phyloP scores from a whole-genome alignment of 2,113 vertebrate genomes.

The Myotis brandtii region DNA sequence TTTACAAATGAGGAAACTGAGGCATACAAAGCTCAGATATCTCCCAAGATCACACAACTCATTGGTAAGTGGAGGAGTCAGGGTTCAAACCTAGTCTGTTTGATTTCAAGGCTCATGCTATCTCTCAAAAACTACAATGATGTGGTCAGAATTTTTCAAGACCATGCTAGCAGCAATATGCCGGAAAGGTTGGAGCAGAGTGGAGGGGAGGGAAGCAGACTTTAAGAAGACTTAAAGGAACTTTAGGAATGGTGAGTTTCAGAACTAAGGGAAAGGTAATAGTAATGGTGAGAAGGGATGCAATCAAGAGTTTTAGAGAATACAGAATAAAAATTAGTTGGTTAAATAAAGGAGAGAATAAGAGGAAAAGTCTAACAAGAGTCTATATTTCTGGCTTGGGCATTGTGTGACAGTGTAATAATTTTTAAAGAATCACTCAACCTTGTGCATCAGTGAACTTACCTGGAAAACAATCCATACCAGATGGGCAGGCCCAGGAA shows the following conservation, averaged over 20 bases:
- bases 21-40: background rate
- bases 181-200: background rate
- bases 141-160: background rate
- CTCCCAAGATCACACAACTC: background rate
- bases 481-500: background rate
- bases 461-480: slow-evolving; percentile 9
- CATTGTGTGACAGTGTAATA: background rate
- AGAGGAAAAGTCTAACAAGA: background rate
- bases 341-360: background rate
- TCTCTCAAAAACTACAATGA: background rate
- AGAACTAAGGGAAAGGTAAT: background rate
- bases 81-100: background rate
- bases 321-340: background rate
- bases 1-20: background rate
- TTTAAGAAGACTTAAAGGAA: background rate
- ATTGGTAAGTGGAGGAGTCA: background rate
- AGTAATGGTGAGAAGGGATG: background rate
- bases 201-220: background rate
- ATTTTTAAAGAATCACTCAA: background rate
- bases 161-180: background rate
- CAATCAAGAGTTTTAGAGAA: background rate
- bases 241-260: background rate
- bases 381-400: background rate
- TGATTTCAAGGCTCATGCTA: background rate
- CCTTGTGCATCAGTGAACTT: background rate